phyloP scores from a whole-genome alignment of 2,797 vertebrate species.

The Takifugu rubripes region DNA sequence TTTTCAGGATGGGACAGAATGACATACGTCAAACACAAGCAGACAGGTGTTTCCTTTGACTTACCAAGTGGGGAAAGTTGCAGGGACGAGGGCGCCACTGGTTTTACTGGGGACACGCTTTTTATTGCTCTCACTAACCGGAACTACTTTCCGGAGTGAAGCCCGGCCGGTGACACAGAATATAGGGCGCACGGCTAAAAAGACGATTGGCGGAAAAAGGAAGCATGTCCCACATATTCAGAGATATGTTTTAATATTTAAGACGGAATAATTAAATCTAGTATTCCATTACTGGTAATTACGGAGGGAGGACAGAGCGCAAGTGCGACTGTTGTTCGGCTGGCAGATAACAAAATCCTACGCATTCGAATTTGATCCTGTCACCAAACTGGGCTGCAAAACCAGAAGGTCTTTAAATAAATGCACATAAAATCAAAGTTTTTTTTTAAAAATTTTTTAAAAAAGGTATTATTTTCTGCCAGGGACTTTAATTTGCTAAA shows the following conservation, averaged over 20 bases:
- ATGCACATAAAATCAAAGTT: no score
- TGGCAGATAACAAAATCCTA: slow-evolving; percentile 17
- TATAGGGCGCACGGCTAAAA: slow-evolving; percentile 17
- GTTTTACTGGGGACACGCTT: slow-evolving; percentile 7
- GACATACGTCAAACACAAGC: not conserved
- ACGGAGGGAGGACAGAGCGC: slow-evolving; percentile 19
- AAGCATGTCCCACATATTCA: not conserved
- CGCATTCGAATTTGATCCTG: not conserved
- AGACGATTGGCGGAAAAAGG: not conserved
- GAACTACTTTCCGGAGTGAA: slow-evolving; percentile 69
- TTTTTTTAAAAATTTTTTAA: no score
- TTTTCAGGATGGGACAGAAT: not conserved
- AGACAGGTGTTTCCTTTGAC: slow-evolving; percentile 30
- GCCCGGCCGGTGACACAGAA: slow-evolving; percentile 24
- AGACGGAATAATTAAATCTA: not conserved
- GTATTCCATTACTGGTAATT: not conserved
- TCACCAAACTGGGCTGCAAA: not conserved
- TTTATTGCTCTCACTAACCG: slow-evolving; percentile 62
- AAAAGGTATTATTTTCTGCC: no score
- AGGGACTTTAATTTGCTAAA: no score
- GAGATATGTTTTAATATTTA: not conserved
- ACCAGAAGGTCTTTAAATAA: no score
- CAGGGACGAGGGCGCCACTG: slow-evolving; percentile 53
- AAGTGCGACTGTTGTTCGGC: slow-evolving; percentile 15
- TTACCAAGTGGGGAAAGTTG: slow-evolving; percentile 68